Percentiles rank a stretch among this genome's conserved stretches.
Conservation (phyloP, 2,797 vertebrate genomes). For the Cheirogaleus major region DNA sequence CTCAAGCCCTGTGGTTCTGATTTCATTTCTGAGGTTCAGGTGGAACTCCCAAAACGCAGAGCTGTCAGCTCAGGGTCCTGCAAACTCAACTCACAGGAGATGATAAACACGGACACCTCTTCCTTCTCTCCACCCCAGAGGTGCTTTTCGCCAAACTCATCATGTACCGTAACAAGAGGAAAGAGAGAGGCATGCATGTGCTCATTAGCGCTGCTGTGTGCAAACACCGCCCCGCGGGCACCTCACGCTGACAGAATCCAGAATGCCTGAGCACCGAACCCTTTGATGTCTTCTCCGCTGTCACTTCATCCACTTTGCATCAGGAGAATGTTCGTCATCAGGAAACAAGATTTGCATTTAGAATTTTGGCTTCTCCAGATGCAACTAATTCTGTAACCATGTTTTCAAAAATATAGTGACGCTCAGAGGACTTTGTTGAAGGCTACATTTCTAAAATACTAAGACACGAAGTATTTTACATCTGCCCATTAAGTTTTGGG, state of each 20-base stretch:
- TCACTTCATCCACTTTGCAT: background rate
- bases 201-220: too few relatives aligned
- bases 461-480: background rate
- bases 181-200: background rate
- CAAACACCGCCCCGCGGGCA: background rate
- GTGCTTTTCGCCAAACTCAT: background rate
- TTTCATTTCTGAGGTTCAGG: background rate
- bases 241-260: background rate
- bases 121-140: background rate
- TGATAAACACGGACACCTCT: background rate
- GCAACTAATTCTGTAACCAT: background rate
- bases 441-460: background rate
- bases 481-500: background rate
- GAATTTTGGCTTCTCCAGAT: background rate
- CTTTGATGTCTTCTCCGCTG: background rate
- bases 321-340: background rate
- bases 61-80: background rate
- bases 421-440: background rate
- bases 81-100: background rate
- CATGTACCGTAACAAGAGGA: background rate
- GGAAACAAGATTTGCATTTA: background rate
- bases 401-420: background rate
- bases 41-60: background rate
- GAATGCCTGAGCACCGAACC: background rate
- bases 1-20: background rate